These are phyloP conservation scores for Pagetopsis macropterus DNA, from an alignment of 2,797 vertebrate species.

Conservation along the genomic window DNA sequence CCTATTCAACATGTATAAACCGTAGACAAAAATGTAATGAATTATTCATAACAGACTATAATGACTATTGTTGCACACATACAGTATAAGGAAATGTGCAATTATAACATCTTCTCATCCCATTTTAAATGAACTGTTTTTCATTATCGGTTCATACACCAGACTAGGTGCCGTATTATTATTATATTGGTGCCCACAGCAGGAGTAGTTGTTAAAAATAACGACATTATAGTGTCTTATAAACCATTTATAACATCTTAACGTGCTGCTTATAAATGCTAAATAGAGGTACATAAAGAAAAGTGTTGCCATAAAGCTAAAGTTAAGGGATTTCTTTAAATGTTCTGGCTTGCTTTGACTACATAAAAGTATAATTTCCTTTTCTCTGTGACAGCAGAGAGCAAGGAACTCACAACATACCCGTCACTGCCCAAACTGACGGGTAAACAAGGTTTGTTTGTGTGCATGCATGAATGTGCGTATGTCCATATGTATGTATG, in stretches of 20 bases:
- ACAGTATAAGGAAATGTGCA: background rate
- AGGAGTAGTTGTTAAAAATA: background rate
- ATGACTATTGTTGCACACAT: rapidly evolving
- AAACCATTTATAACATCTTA: background rate
- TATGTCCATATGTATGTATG: background rate
- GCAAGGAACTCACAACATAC: slow-evolving; percentile 38
- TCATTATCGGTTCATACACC: background rate
- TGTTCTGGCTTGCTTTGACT: slow-evolving; percentile 24
- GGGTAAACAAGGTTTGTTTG: slow-evolving; percentile 57
- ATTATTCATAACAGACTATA: rapidly evolving
- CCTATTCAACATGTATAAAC: background rate
- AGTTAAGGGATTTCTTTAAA: background rate
- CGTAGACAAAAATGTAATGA: background rate
- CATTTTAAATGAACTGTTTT: background rate
- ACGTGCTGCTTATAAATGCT: background rate
- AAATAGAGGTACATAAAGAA: background rate
- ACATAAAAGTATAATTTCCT: slow-evolving; percentile 36
- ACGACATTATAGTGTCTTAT: background rate
- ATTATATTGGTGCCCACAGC: background rate
- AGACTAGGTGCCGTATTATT: background rate
- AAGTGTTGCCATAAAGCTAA: background rate
- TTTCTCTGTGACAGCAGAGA: slow-evolving; percentile 52
- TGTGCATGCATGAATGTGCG: slow-evolving; percentile 14
- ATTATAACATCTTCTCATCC: background rate
- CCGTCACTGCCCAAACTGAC: slow-evolving; percentile 24